Evolutionary conservation across 1,140 invertebrate species (phyloP).

Genomic region (Venustaconcha ellipsiformis): DNA sequence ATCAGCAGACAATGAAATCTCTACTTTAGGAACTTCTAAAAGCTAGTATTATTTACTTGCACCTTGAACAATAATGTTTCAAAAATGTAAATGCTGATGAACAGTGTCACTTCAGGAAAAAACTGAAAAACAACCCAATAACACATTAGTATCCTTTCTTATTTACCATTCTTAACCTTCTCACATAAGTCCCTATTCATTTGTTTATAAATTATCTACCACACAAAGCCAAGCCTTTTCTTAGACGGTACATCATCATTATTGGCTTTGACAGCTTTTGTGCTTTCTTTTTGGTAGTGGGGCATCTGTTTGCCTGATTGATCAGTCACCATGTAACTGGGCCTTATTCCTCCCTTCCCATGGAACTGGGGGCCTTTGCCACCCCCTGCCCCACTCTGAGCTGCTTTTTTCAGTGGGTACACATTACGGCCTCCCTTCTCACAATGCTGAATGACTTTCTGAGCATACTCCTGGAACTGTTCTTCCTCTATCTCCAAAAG

Average conservation of each 20-base stretch:
- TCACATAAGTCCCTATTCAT: no score
- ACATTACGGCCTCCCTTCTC: slow-evolving; percentile 65
- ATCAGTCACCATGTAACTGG: slow-evolving; percentile 66
- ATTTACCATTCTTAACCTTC: no score
- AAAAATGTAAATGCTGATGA: no score
- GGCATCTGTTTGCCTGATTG: slow-evolving; percentile 63
- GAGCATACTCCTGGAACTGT: slow-evolving; percentile 68
- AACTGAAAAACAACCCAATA: no score
- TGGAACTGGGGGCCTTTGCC: slow-evolving; percentile 60
- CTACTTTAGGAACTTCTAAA: no score
- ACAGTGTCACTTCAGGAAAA: no score
- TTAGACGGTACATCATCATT: slow-evolving; percentile 58
- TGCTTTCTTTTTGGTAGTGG: slow-evolving; percentile 56
- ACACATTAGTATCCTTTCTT: no score
- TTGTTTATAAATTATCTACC: slow-evolving; percentile 39
- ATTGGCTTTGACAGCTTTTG: slow-evolving; percentile 58
- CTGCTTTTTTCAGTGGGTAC: slow-evolving; percentile 64
- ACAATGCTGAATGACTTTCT: slow-evolving; percentile 66
- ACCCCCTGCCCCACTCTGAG: slow-evolving; percentile 59
- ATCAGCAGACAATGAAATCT: no score
- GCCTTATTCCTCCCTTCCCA: slow-evolving; percentile 64
- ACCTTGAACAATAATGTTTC: no score
- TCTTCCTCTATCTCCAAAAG: slow-evolving; percentile 62
- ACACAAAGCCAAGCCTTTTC: slow-evolving; percentile 66
- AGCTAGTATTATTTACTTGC: no score